These are phyloP conservation scores for Chaunax sp. DNA, from an alignment of 2,797 vertebrate species.

Conservation along the genomic window DNA sequence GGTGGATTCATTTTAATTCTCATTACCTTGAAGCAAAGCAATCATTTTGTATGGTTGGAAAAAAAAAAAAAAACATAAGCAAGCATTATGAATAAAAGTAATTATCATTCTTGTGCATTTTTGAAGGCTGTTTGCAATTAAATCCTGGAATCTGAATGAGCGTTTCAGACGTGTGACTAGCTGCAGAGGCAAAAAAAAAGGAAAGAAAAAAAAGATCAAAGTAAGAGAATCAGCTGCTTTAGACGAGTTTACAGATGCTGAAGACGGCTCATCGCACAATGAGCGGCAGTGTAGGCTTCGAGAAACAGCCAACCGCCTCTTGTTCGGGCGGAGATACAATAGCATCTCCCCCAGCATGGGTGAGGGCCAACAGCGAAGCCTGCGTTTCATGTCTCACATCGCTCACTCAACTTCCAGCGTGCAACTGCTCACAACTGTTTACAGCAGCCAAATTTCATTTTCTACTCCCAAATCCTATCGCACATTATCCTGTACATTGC, in stretches of 20 bases:
- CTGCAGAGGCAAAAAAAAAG: slow-evolving; percentile 23
- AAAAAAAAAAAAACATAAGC: slow-evolving; percentile 42
- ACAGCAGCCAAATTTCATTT: slow-evolving; percentile 87
- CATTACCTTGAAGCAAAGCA: slow-evolving; percentile 79
- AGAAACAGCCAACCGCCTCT: slow-evolving; percentile 64
- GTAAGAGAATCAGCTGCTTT: slow-evolving; percentile 54
- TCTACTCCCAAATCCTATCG: slow-evolving; percentile 85
- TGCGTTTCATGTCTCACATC: slow-evolving; percentile 63
- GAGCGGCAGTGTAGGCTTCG: slow-evolving; percentile 61
- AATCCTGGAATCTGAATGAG: slow-evolving; percentile 65
- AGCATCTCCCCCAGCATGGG: slow-evolving; percentile 72
- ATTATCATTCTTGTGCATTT: slow-evolving; percentile 67
- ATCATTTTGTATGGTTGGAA: slow-evolving; percentile 63
- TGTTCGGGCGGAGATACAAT: slow-evolving; percentile 75
- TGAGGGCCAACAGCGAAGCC: slow-evolving; percentile 76
- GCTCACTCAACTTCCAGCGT: slow-evolving; percentile 79
- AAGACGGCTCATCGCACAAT: slow-evolving; percentile 69
- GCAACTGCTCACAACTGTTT: slow-evolving; percentile 83
- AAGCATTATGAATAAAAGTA: slow-evolving; percentile 75
- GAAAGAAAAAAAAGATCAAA: slow-evolving; percentile 72
- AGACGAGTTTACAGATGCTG: slow-evolving; percentile 67
- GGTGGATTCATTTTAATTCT: slow-evolving; percentile 75
- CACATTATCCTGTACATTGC: slow-evolving; percentile 89
- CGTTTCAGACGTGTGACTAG: slow-evolving; percentile 41
- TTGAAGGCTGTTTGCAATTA: slow-evolving; percentile 70